Percentiles rank a stretch among this genome's conserved stretches.
phyloP scores from a whole-genome alignment of 2,797 vertebrate species.

The Intellagama lesueurii region DNA sequence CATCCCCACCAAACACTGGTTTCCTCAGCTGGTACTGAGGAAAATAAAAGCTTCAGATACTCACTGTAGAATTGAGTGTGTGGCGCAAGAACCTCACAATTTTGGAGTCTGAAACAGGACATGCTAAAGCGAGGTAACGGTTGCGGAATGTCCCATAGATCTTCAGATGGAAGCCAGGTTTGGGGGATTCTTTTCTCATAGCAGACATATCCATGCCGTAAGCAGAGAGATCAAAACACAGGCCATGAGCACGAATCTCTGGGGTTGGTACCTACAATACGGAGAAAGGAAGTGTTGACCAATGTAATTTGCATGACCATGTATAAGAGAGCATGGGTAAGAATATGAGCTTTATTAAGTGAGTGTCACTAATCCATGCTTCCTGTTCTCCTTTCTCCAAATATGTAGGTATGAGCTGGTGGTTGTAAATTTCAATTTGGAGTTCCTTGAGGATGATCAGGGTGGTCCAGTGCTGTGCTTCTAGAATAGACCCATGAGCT shows the following conservation, averaged over 20 bases:
- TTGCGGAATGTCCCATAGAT: conserved; percentile 86
- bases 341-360: neutral
- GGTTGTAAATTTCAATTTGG: neutral
- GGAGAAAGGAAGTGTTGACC: too few species aligned
- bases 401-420: neutral
- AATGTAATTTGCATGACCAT: too few species aligned
- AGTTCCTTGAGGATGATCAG: neutral
- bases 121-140: conserved; percentile 83
- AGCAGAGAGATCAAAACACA: conserved; percentile 86
- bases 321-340: neutral
- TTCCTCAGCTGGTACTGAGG: neutral
- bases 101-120: conserved; percentile 81
- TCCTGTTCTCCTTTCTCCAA: neutral
- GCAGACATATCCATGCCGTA: conserved; percentile 78
- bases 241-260: conserved; percentile 83
- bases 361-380: neutral
- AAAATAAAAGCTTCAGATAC: conserved; percentile 31
- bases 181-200: conserved; percentile 64
- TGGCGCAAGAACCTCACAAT: conserved; percentile 84
- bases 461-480: neutral
- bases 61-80: conserved; percentile 84
- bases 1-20: too few species aligned
- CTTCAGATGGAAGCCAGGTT: conserved; percentile 85
- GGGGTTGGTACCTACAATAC: conserved; percentile 82
- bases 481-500: neutral